Conservation (phyloP, 2,797 vertebrate species). For the Yasuhikotakia modesta region DNA sequence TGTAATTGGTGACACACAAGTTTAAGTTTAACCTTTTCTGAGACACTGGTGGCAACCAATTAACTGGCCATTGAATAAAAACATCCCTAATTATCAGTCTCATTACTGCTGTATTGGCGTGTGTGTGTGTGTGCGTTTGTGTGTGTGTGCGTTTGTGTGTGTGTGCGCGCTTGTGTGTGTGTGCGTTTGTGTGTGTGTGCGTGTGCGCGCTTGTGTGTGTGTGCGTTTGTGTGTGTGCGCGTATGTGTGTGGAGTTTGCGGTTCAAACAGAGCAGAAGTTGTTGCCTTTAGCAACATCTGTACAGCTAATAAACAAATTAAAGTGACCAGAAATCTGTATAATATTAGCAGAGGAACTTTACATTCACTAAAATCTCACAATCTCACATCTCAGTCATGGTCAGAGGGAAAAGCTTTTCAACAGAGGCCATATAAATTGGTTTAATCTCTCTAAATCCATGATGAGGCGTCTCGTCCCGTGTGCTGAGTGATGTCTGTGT, state of each 20-base stretch:
- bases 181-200: no score
- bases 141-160: no score
- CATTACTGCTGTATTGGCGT: constrained; percentile 76
- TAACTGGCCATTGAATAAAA: constrained; percentile 81
- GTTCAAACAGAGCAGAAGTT: constrained; percentile 59
- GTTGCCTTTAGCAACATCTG: constrained; percentile 48
- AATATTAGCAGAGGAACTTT: constrained; percentile 27
- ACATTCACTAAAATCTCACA: constrained; percentile 4
- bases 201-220: no score
- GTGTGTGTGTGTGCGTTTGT: no score
- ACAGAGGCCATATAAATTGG: no score
- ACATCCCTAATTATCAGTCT: constrained; percentile 83
- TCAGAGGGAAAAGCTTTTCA: no score
- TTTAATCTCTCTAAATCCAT: neutral
- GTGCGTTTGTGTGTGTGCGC: no score
- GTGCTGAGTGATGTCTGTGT: neutral
- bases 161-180: no score
- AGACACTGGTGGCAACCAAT: constrained; percentile 82
- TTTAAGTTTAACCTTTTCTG: constrained; percentile 83
- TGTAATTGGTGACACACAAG: constrained; percentile 82
- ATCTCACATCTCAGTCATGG: no score
- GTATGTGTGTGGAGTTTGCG: no score
- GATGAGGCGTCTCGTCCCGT: neutral
- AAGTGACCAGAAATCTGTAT: constrained; percentile 32
- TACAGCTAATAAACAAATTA: constrained; percentile 55